These are phyloP conservation scores for Prinia subflava DNA, from an alignment of 2,113 vertebrate genomes.

Conservation along the genomic window DNA sequence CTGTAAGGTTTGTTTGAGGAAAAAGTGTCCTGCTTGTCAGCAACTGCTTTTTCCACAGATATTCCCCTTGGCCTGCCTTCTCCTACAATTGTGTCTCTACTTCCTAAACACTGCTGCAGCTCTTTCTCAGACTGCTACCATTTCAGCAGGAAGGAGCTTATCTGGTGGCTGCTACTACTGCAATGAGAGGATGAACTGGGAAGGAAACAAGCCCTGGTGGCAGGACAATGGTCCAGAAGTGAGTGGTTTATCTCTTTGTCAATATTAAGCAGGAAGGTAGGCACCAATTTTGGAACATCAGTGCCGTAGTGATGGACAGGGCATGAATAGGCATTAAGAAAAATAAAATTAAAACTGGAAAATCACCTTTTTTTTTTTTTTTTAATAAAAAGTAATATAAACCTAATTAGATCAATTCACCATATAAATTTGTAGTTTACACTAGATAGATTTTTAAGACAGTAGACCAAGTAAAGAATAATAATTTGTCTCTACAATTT, in stretches of 20 bases:
- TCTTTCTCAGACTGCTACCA: background rate
- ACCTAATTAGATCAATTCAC: background rate
- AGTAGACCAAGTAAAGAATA: background rate
- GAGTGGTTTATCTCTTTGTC: background rate
- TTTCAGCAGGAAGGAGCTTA: background rate
- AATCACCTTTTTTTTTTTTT: background rate
- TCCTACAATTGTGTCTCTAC: fast-evolving
- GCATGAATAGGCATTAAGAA: background rate
- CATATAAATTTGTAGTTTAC: background rate
- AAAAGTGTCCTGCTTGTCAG: background rate
- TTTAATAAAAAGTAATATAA: background rate
- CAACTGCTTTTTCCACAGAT: background rate
- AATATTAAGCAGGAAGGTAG: background rate
- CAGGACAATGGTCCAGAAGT: background rate
- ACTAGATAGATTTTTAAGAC: background rate
- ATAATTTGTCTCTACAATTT: background rate
- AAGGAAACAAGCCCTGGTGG: background rate
- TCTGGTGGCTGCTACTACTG: background rate
- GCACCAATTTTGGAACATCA: background rate
- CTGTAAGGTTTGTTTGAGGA: background rate
- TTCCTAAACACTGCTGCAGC: background rate
- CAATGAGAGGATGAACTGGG: background rate
- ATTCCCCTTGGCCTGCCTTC: background rate
- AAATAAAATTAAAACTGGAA: background rate
- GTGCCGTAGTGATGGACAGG: background rate